Base-by-base conservation (phyloP, 30 jellyfish, hydroid and myxozoan species). In the Pseudorhiza aurosa region DNA sequence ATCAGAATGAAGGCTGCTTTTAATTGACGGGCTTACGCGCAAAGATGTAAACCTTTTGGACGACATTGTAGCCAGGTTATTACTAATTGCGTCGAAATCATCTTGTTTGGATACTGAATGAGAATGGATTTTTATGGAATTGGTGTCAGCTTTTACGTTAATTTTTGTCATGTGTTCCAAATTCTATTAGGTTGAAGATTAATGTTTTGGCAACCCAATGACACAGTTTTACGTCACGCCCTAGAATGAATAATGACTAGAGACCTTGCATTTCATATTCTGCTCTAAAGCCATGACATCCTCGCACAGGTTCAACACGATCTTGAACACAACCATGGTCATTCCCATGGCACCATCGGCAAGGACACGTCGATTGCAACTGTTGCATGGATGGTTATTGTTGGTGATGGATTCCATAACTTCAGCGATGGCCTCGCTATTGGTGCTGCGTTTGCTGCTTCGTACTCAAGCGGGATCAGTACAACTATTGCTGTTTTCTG, bases 341-440 rank as follows among this genome's bases (percentile, higher is more conserved):
- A 88, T 37, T 51, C 88, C 17, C 97, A 88, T 40, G 97, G 94
- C 6, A 58, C 71, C 10, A 56, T 92, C 56, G 78, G 79, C 71
- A 72, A 92, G 28, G 75, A 84, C 29, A 77, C 96, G 18, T 67
- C 95, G 35, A 75, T 92, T 24, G 90, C 98, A 0, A 42, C 91
- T 8, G 91, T 92, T 1, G 98, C 98, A 7, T 92, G 96, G 96
- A 92, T 92, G 98, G 98, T 92, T 31, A 78, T 92, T 28, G 96
- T 92, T 46, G 98, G 98, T 21, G 98, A 92, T 44, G 98, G 98
- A 6, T 92, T 92, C 55, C 98, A 92, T 60, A 92, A 92, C 44
- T 92, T 92, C 85, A 92, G 98, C 60, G 98, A 92, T 60, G 98
- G 98, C 51, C 88, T 92, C 50, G 98, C 98, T 58, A 78, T 92